phyloP scores from a whole-genome alignment of 2,888 invertebrate species.

The Abscondita cerata region DNA sequence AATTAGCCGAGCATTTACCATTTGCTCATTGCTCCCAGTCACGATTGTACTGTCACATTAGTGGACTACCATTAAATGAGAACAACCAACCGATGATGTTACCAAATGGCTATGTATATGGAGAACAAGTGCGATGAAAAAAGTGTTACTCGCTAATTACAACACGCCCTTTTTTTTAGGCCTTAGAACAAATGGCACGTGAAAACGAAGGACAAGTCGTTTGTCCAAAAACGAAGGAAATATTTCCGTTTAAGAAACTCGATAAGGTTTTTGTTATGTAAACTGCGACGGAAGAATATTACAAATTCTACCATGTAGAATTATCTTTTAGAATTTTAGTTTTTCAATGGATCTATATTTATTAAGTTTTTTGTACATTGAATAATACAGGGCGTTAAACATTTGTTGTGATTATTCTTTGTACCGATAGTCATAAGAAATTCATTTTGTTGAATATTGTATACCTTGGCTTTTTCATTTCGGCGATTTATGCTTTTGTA shows the following conservation, averaged over 20 bases:
- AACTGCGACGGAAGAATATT: constrained; percentile 43
- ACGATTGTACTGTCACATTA: constrained; percentile 89
- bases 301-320: neutral
- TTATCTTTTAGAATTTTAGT: neutral
- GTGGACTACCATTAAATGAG: constrained; percentile 92
- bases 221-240: constrained; percentile 94
- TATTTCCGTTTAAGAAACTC: constrained; percentile 88
- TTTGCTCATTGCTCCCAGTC: constrained; percentile 97
- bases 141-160: constrained; percentile 9
- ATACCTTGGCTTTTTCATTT: too few relatives aligned
- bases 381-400: too few relatives aligned
- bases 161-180: constrained; percentile 62
- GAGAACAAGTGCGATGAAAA: constrained; percentile 92
- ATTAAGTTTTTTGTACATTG: too few relatives aligned
- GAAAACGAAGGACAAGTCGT: constrained; percentile 91
- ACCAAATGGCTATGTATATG: constrained; percentile 98
- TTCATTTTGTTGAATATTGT: too few relatives aligned
- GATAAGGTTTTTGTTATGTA: constrained; percentile 99
- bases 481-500: too few relatives aligned
- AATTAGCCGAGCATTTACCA: constrained; percentile 86
- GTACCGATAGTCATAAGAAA: too few relatives aligned
- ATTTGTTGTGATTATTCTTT: too few relatives aligned
- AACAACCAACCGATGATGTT: constrained; percentile 98
- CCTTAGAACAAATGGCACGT: constrained; percentile 86
- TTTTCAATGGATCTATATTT: too few relatives aligned